Conservation (phyloP, 2,113 vertebrate species). For the Epinephelus fuscoguttatus region DNA sequence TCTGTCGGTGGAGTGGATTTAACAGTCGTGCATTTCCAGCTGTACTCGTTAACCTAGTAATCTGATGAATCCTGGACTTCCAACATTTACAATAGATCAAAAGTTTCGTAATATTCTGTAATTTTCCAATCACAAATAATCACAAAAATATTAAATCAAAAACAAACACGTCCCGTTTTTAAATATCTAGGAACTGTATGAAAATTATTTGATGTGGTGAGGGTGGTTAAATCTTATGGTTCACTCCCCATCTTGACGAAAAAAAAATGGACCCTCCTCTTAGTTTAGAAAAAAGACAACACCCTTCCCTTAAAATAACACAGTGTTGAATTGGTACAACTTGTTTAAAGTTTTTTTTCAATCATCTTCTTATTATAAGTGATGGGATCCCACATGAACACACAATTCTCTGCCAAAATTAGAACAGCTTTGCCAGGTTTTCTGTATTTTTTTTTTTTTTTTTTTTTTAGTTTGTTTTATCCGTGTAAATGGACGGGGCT, state of each 20-base stretch:
- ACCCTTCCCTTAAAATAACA: neutral
- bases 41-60: too few relatives aligned
- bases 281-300: neutral
- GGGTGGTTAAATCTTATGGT: neutral
- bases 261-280: neutral
- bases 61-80: neutral
- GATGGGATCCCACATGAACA: neutral
- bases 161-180: neutral
- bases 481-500: neutral
- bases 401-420: neutral
- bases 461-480: neutral
- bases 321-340: neutral
- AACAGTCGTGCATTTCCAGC: neutral
- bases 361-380: neutral
- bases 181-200: neutral
- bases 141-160: too few relatives aligned
- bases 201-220: neutral
- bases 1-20: neutral
- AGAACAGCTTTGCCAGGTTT: neutral
- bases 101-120: too few relatives aligned
- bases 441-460: neutral
- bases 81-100: neutral
- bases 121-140: too few relatives aligned
- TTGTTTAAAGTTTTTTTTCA: neutral
- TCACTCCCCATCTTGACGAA: neutral